These are phyloP conservation scores for Argyresthia goedartella DNA, from an alignment of 2,888 invertebrate species.

Conservation along the genomic window DNA sequence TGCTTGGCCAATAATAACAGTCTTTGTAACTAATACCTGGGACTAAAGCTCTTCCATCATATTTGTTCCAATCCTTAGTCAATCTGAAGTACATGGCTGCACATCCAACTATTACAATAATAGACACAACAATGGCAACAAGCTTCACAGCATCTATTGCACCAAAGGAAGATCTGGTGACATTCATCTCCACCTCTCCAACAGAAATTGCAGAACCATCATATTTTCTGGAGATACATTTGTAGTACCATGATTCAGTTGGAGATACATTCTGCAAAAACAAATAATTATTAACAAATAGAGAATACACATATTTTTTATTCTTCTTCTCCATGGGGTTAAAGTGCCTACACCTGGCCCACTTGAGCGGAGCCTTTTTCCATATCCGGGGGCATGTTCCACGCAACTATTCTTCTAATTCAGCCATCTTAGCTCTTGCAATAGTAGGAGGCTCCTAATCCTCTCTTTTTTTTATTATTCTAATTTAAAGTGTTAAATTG, in stretches of 20 bases:
- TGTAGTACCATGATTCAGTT: conserved; percentile 74
- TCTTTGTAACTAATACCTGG: conserved; percentile 35
- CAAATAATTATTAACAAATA: not conserved
- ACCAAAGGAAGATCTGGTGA: conserved; percentile 53
- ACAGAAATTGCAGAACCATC: conserved; percentile 62
- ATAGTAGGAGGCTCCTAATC: too few relatives aligned
- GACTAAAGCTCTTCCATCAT: conserved; percentile 42
- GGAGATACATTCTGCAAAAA: conserved; percentile 67
- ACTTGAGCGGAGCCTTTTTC: too few relatives aligned
- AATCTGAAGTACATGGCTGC: conserved; percentile 51
- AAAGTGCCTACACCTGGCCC: too few relatives aligned
- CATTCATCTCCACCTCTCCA: conserved; percentile 72
- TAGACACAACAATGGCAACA: conserved; percentile 52
- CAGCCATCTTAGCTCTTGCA: too few relatives aligned
- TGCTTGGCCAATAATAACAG: too few relatives aligned
- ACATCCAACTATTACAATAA: conserved; percentile 52
- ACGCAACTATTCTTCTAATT: too few relatives aligned
- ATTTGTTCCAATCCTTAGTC: conserved; percentile 52
- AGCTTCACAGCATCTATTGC: conserved; percentile 58
- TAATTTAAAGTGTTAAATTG: conserved; percentile 8
- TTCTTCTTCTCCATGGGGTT: too few relatives aligned
- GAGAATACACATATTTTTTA: not conserved
- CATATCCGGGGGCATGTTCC: too few relatives aligned
- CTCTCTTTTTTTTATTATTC: too few relatives aligned
- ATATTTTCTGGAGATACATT: conserved; percentile 73